Evolutionary conservation across 2,888 invertebrate species (phyloP), one percentile per base, ranked within the genome.

Genomic region (Euplagia quadripunctaria): DNA sequence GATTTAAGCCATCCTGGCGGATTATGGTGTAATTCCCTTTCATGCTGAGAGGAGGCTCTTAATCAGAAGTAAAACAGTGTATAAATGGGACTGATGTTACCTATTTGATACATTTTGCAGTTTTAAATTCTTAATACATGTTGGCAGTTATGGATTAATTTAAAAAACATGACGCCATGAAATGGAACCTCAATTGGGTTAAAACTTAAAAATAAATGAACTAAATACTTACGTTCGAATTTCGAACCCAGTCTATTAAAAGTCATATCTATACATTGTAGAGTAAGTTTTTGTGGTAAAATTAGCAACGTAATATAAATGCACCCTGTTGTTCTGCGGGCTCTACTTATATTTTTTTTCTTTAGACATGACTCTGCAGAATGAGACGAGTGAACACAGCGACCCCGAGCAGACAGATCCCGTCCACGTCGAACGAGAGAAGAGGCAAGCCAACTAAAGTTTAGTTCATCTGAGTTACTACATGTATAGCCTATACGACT

Each of bases 391-490:
- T 11, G 92, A 92, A 1, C 88, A 78, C 76, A 92, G 92, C 74
- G 93, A 93, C 6, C 91, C 91, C 0, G 94, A 94, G 74, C 90
- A 89, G 75, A 83, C 85, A 7, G 93, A 94, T 16, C 76, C 83
- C 0, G 78, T 88, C 0, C 86, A 86, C 3, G 85, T 87, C n/a
- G 90, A 92, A 4, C 89, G 93, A 71, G 83, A 90, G 79, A 93
- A 92, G 82, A 86, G 93, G 65, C 88, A 92, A 72, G 79, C 84
- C 55, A 77, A 77, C 75, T 82, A 79, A 80, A 73, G 14, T 46
- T 58, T 70, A 41, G 43, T 68, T 61, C 63, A 12, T 67, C 20
- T 63, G 17, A 7, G 20, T 63, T 51, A 20, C 41, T 49, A n/a
- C 42, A 8, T 46, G 42, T 20, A 11, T 20, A 20, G 52, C 20